These are phyloP conservation scores for Piaya cayana DNA, from an alignment of 2,113 vertebrate species.

Conservation along the genomic window DNA sequence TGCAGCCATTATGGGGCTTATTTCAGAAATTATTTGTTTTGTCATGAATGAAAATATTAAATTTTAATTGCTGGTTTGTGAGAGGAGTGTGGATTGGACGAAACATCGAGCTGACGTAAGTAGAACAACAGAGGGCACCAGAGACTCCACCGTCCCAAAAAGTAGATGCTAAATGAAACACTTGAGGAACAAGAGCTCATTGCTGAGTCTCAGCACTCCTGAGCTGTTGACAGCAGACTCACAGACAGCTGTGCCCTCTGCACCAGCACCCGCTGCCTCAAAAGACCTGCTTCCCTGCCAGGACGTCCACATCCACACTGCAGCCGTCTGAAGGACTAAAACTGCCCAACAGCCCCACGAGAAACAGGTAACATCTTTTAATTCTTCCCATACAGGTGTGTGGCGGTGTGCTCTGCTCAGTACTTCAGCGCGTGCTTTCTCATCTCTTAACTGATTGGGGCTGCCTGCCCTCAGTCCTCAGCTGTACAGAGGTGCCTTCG, in stretches of 20 bases:
- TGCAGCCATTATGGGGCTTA: neutral
- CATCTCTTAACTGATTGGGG: neutral
- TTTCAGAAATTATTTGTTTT: neutral
- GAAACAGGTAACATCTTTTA: slow-evolving; percentile 12
- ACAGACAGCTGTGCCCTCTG: neutral
- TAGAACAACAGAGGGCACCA: slow-evolving; percentile 46
- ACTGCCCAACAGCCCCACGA: accelerated
- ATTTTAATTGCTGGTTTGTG: neutral
- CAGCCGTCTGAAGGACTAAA: neutral
- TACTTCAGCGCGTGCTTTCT: neutral
- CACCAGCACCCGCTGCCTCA: accelerated
- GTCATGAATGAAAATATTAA: neutral
- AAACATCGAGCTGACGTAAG: neutral
- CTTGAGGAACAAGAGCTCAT: neutral
- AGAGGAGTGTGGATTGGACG: accelerated
- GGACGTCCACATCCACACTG: accelerated
- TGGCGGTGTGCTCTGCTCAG: neutral
- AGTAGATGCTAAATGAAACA: neutral
- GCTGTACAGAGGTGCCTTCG: accelerated
- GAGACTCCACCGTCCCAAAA: neutral
- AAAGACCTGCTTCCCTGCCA: neutral
- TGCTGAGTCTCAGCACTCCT: neutral
- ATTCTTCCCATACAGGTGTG: accelerated
- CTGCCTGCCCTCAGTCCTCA: neutral
- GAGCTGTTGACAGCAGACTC: neutral